A percentile compares a stretch with the other conserved stretches of the same genome.
Conservation (phyloP, 2,797 vertebrate genomes). For the Rhynchotus rufescens region DNA sequence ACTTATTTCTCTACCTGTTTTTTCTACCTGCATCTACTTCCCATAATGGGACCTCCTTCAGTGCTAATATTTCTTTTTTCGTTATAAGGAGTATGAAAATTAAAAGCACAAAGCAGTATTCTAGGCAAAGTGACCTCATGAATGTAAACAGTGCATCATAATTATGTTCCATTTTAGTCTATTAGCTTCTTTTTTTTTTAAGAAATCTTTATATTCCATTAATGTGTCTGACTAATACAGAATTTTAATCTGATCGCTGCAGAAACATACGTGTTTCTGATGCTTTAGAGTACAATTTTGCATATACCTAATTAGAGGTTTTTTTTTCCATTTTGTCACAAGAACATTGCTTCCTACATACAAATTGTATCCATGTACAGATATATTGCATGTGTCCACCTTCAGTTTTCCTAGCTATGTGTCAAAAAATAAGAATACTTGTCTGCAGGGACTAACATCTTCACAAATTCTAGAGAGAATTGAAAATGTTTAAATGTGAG, state of each 20-base stretch:
- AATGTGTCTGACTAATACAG: not conserved
- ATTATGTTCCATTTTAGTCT: not conserved
- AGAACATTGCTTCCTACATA: not conserved
- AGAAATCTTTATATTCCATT: not conserved
- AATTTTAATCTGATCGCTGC: rapidly evolving
- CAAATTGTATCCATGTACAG: not conserved
- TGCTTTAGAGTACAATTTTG: not conserved
- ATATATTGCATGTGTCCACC: rapidly evolving
- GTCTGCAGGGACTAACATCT: not conserved
- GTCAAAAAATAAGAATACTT: not conserved
- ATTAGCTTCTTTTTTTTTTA: not conserved
- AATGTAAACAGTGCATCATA: not conserved
- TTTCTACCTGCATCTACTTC: not conserved
- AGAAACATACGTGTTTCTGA: not conserved
- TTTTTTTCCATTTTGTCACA: not conserved
- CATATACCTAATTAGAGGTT: not conserved
- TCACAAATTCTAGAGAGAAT: not conserved
- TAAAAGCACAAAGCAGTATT: not conserved
- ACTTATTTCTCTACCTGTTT: not conserved
- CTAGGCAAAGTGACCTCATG: not conserved
- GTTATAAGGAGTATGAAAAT: not conserved
- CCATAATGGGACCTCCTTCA: not conserved
- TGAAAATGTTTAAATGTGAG: not conserved
- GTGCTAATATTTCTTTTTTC: not conserved
- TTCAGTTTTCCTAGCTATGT: not conserved